Percentiles rank a stretch among this genome's conserved stretches.
phyloP scores from a whole-genome alignment of 2,113 vertebrate species.

The Felis chaus region DNA sequence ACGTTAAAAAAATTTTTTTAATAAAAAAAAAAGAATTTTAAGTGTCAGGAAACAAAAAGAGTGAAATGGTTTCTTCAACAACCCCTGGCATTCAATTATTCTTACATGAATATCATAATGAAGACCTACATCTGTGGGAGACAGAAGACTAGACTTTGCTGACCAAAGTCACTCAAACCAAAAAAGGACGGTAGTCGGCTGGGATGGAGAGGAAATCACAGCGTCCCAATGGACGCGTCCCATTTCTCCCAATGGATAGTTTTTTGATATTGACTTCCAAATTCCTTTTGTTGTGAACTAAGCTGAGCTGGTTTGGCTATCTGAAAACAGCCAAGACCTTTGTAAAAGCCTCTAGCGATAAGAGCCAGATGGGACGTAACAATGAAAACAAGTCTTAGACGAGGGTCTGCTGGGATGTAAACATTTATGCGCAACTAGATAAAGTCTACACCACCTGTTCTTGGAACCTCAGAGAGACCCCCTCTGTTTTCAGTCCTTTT shows the following conservation, averaged over 20 bases:
- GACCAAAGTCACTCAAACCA: background rate
- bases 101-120: background rate
- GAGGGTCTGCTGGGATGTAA: background rate
- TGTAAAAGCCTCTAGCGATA: background rate
- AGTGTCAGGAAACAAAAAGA: background rate
- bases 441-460: background rate
- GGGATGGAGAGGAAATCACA: background rate
- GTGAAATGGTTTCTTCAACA: background rate
- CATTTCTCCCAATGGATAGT: background rate
- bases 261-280: background rate
- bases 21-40: background rate
- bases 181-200: background rate
- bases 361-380: background rate
- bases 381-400: background rate
- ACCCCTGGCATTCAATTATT: background rate
- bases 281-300: background rate
- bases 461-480: background rate
- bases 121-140: background rate
- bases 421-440: background rate
- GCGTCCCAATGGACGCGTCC: too few relatives aligned
- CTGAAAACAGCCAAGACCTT: background rate
- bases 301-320: background rate
- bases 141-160: background rate
- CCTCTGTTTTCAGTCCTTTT: background rate
- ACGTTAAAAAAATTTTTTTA: too few relatives aligned